phyloP scores from a whole-genome alignment of 2,797 vertebrate species.

The Tadarida brasiliensis region DNA sequence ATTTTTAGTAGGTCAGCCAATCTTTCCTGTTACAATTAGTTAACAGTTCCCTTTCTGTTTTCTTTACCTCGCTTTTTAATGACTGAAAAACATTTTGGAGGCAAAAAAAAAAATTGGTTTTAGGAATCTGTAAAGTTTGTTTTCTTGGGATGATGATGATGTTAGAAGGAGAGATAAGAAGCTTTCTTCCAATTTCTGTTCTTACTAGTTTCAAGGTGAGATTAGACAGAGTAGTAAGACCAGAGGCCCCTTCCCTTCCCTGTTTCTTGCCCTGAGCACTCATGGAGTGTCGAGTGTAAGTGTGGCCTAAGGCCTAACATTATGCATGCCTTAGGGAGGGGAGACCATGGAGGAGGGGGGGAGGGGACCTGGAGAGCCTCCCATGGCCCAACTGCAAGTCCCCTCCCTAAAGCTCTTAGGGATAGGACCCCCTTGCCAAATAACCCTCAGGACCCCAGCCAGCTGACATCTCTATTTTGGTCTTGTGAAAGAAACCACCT shows the following conservation, averaged over 20 bases:
- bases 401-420: neutral
- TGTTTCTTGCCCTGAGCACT: neutral
- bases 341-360: too few relatives aligned
- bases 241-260: too few relatives aligned
- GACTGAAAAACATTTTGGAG: neutral
- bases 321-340: neutral
- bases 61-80: constrained; percentile 27
- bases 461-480: neutral
- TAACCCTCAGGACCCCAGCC: neutral
- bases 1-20: neutral
- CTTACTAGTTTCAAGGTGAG: neutral
- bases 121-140: constrained; percentile 14
- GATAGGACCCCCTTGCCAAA: neutral
- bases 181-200: neutral
- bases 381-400: neutral
- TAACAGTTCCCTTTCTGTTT: neutral
- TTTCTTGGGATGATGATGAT: neutral
- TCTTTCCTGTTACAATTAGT: constrained; percentile 23
- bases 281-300: neutral
- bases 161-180: constrained; percentile 26
- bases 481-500: neutral
- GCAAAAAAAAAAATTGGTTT: constrained; percentile 36
- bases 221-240: neutral
- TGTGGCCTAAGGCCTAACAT: neutral
- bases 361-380: neutral